Conservation (phyloP, 2,888 invertebrate species). For the Anthrax anthrax region DNA sequence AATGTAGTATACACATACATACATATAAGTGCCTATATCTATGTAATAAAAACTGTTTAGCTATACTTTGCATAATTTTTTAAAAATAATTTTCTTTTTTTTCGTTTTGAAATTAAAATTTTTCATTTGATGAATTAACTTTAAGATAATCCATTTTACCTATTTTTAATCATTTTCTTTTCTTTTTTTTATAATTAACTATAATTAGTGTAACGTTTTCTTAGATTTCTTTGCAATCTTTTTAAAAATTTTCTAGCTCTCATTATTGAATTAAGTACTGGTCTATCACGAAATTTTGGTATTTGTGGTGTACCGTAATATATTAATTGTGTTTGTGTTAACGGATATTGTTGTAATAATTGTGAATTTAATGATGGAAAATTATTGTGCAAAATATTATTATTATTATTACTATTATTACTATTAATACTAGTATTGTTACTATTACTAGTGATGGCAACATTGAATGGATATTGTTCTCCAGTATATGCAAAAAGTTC, state of each 20-base stretch:
- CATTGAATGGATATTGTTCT: constrained; percentile 26
- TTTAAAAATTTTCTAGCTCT: constrained; percentile 4
- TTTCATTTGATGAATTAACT: too few relatives aligned
- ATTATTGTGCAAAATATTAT: neutral
- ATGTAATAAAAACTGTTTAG: too few relatives aligned
- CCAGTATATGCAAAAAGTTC: constrained; percentile 28
- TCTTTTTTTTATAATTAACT: neutral
- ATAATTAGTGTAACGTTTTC: neutral
- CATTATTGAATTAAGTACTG: constrained; percentile 2
- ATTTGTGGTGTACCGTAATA: neutral
- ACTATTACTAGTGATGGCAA: constrained; percentile 12
- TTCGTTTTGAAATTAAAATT: too few relatives aligned
- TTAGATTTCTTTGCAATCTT: neutral
- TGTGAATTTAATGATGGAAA: neutral
- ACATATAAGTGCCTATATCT: too few relatives aligned
- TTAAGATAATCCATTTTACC: too few relatives aligned
- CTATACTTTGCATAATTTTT: too few relatives aligned
- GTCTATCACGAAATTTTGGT: neutral
- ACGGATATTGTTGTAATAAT: neutral
- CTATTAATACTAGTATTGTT: neutral
- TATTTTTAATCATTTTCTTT: too few relatives aligned
- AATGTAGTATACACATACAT: too few relatives aligned
- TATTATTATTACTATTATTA: neutral
- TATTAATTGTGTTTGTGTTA: neutral
- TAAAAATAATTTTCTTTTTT: too few relatives aligned